Conservation (phyloP, 2,113 vertebrate genomes). For the Tyrannus savana region DNA sequence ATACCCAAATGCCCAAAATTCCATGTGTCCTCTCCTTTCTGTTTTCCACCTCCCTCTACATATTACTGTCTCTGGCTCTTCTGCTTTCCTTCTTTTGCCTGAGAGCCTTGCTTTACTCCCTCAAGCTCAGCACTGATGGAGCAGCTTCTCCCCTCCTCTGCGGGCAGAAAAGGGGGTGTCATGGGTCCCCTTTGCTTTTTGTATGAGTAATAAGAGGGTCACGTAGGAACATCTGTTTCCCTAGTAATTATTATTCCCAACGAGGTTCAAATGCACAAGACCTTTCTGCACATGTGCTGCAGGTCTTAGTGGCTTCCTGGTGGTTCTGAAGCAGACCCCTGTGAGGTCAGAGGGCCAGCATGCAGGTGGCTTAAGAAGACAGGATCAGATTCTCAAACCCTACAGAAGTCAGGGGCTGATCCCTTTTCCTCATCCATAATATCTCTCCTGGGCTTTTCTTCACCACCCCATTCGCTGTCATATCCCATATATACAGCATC, state of each 20-base stretch:
- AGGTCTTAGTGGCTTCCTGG: neutral
- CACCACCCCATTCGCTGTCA: neutral
- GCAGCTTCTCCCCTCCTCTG: neutral
- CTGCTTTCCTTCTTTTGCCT: neutral
- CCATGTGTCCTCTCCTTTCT: neutral
- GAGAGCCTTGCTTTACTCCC: neutral
- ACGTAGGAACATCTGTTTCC: neutral
- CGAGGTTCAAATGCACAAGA: neutral
- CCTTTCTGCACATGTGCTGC: neutral
- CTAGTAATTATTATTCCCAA: neutral
- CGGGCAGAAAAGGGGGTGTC: neutral
- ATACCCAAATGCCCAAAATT: neutral
- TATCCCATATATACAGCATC: neutral
- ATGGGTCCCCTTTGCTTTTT: neutral
- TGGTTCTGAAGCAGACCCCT: neutral
- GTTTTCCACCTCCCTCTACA: neutral
- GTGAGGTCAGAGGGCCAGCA: neutral
- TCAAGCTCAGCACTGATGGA: accelerated
- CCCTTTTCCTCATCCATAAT: neutral
- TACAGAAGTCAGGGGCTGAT: neutral
- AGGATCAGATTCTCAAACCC: neutral
- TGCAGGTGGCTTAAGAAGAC: accelerated
- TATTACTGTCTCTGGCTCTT: neutral
- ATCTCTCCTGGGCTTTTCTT: neutral
- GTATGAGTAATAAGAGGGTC: neutral